Evolutionary conservation across 2,888 invertebrate species (phyloP).

Genomic region (Plagodis dolabraria): DNA sequence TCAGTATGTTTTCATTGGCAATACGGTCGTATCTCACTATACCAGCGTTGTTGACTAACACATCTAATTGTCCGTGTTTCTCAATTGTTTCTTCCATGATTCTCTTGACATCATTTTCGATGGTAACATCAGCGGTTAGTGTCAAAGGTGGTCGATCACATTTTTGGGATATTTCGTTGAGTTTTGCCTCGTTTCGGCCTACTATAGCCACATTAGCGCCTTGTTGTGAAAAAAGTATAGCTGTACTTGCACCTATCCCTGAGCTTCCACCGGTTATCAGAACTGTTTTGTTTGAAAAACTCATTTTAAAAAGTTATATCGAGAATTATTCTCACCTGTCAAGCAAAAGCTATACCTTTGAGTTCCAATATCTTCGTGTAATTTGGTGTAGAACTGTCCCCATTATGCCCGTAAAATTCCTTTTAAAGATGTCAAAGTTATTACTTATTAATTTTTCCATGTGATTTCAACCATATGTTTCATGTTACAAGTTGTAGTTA

Average conservation of each 20-base stretch:
- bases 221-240: conserved; percentile 85
- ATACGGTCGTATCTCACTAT: conserved; percentile 18
- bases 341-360: too few relatives aligned
- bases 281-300: conserved; percentile 74
- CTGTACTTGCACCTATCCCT: conserved; percentile 88
- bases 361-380: too few relatives aligned
- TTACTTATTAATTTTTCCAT: too few relatives aligned
- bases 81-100: conserved; percentile 31
- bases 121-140: conserved; percentile 37
- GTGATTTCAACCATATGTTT: too few relatives aligned
- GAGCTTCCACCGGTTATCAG: conserved; percentile 87
- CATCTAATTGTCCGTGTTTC: conserved; percentile 30
- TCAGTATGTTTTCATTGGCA: conserved; percentile 34
- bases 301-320: conserved; percentile 25
- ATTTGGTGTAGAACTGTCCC: too few relatives aligned
- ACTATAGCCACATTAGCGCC: conserved; percentile 85
- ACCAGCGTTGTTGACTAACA: conserved; percentile 38
- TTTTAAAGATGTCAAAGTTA: too few relatives aligned
- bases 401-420: too few relatives aligned
- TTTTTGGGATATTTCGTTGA: conserved; percentile 79
- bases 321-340: too few relatives aligned
- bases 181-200: conserved; percentile 87
- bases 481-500: too few relatives aligned
- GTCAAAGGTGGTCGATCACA: conserved; percentile 37
- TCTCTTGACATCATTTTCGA: conserved; percentile 27